A percentile compares a stretch with the other conserved stretches of the same genome.
Conservation (phyloP, 2,888 invertebrate genomes). For the Melieria crassipennis region DNA sequence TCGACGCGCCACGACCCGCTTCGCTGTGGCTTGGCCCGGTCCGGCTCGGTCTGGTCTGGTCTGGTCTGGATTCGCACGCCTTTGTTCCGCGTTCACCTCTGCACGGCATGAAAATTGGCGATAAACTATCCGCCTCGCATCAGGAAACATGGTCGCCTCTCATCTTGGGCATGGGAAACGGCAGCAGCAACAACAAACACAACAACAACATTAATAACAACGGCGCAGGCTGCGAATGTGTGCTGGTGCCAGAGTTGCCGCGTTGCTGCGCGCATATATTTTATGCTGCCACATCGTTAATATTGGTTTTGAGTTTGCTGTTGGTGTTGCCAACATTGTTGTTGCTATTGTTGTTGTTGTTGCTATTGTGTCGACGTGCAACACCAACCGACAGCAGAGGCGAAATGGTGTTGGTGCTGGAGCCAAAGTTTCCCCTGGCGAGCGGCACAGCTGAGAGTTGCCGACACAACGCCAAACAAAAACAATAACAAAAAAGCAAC, state of each 20-base stretch:
- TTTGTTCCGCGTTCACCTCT: constrained; percentile 64
- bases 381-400: constrained; percentile 4
- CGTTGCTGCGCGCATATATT: constrained; percentile 28
- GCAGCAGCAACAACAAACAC: constrained; percentile 40
- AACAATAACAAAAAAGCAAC: constrained; percentile 13
- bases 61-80: constrained; percentile 48
- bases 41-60: constrained; percentile 18
- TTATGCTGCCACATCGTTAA: constrained; percentile 37
- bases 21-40: constrained; percentile 17
- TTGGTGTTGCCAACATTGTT: constrained; percentile 39
- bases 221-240: constrained; percentile 28
- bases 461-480: constrained; percentile 9
- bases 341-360: constrained; percentile 35
- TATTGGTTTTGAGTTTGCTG: constrained; percentile 33
- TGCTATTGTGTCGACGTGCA: constrained; percentile 30
- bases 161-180: constrained; percentile 42
- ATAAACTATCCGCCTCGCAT: constrained; percentile 67
- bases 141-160: constrained; percentile 62
- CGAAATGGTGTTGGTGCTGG: constrained; percentile 12
- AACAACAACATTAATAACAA: constrained; percentile 36
- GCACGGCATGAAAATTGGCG: constrained; percentile 67
- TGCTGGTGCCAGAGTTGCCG: constrained; percentile 35
- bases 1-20: neutral
- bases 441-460: constrained; percentile 3
- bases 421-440: constrained; percentile 18